These are phyloP conservation scores for Diprion similis DNA, from an alignment of 1,140 invertebrate genomes.

Conservation along the genomic window DNA sequence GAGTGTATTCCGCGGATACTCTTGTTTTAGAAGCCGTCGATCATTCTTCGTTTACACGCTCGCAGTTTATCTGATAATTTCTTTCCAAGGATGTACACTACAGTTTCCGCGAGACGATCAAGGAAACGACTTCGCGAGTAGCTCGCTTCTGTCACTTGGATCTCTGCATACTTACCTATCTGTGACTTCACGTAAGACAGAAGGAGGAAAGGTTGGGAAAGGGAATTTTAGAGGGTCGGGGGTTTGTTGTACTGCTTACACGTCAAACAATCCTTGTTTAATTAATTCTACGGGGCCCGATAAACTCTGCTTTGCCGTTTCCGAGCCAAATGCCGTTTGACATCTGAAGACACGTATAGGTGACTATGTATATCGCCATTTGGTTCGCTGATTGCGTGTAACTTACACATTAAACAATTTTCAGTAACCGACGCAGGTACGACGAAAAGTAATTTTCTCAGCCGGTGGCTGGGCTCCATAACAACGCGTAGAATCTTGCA, in stretches of 20 bases:
- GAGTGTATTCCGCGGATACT: too few species aligned
- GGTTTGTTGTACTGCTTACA: constrained; percentile 22
- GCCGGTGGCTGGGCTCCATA: too few species aligned
- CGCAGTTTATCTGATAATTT: too few species aligned
- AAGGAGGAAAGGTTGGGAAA: constrained; percentile 9
- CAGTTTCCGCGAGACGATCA: background rate
- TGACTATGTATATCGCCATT: background rate
- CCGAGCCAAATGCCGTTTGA: constrained; percentile 20
- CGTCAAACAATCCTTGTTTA: constrained; percentile 35
- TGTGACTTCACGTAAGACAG: constrained; percentile 12
- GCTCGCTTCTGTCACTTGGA: background rate
- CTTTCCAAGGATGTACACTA: too few species aligned
- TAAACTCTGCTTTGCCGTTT: background rate
- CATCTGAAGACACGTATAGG: background rate
- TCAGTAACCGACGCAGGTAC: too few species aligned
- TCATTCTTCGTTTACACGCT: too few species aligned
- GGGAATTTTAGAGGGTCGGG: constrained; percentile 6
- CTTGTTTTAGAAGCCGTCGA: too few species aligned
- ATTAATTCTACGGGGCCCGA: constrained; percentile 34
- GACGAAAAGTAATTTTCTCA: too few species aligned
- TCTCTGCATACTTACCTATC: constrained; percentile 10
- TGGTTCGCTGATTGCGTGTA: constrained; percentile 4
- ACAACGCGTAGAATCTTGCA: too few species aligned
- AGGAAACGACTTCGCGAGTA: constrained; percentile 6
- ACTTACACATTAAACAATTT: background rate